phyloP scores from a whole-genome alignment of 64 coral and sea anemone species.

The Porites australiensis region DNA sequence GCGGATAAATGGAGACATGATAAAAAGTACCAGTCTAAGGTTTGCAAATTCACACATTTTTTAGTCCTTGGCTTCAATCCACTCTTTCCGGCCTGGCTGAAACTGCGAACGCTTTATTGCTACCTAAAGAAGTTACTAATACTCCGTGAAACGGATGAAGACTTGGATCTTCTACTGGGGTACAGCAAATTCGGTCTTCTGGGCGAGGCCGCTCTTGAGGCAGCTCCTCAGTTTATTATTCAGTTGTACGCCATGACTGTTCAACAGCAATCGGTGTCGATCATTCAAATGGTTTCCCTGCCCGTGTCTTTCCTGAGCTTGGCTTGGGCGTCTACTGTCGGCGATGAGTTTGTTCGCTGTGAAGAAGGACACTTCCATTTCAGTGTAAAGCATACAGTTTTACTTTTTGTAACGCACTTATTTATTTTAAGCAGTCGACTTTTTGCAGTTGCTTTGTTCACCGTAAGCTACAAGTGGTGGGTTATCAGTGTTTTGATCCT shows the following conservation, averaged over 20 bases:
- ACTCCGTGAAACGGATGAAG: too few relatives aligned
- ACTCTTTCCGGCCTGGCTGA: too few relatives aligned
- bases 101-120: too few relatives aligned
- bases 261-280: slow-evolving; percentile 8
- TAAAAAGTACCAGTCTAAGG: too few relatives aligned
- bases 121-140: too few relatives aligned
- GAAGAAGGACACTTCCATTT: too few relatives aligned
- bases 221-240: slow-evolving; percentile 41
- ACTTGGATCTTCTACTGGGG: too few relatives aligned
- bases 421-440: slow-evolving; percentile 18
- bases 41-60: too few relatives aligned
- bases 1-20: too few relatives aligned
- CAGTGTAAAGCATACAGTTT: not conserved
- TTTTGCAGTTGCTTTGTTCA: not conserved
- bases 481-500: not conserved
- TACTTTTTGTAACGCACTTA: not conserved
- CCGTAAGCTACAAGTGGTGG: slow-evolving; percentile 23
- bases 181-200: not conserved
- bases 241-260: slow-evolving; percentile 5
- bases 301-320: not conserved
- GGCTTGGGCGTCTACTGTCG: not conserved
- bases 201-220: slow-evolving; percentile 9
- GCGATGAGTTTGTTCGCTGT: not conserved
- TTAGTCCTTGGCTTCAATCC: too few relatives aligned
- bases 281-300: slow-evolving; percentile 32